Evolutionary conservation across 2,888 invertebrate species (phyloP).

Genomic region (Hesperia comma): DNA sequence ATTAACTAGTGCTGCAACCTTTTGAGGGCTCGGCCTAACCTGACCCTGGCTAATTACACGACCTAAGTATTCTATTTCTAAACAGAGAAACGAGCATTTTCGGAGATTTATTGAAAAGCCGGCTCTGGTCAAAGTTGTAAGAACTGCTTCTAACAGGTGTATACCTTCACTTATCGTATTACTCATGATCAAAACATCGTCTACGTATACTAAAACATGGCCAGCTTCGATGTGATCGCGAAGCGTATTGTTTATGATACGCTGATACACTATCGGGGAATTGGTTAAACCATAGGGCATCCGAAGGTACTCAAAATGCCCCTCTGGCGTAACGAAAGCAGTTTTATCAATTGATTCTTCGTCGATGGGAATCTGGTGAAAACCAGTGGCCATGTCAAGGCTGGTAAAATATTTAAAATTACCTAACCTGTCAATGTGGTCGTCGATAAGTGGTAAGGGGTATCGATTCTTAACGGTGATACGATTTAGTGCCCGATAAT

Average conservation of each 20-base stretch:
- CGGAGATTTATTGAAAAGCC: slow-evolving; percentile 43
- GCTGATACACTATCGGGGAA: slow-evolving; percentile 41
- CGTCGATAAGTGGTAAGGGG: slow-evolving; percentile 37
- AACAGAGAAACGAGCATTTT: slow-evolving; percentile 41
- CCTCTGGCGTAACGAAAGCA: slow-evolving; percentile 39
- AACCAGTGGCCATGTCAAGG: slow-evolving; percentile 35
- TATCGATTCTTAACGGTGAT: slow-evolving; percentile 35
- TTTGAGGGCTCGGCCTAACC: slow-evolving; percentile 39
- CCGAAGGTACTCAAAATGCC: slow-evolving; percentile 37
- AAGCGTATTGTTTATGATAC: slow-evolving; percentile 42
- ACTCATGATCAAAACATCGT: slow-evolving; percentile 41
- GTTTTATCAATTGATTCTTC: slow-evolving; percentile 29
- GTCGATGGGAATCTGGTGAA: slow-evolving; percentile 34
- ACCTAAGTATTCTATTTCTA: slow-evolving; percentile 43
- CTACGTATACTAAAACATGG: slow-evolving; percentile 38
- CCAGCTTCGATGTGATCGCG: slow-evolving; percentile 35
- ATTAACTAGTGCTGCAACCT: slow-evolving; percentile 35
- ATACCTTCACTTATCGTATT: slow-evolving; percentile 35
- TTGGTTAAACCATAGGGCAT: slow-evolving; percentile 41
- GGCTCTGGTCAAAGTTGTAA: slow-evolving; percentile 38
- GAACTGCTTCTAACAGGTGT: slow-evolving; percentile 28
- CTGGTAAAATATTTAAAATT: background rate
- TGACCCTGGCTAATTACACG: slow-evolving; percentile 38
- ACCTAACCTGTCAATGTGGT: slow-evolving; percentile 37
- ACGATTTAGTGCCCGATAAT: slow-evolving; percentile 38